Evolutionary conservation across 2,888 invertebrate genomes (phyloP).

Genomic region (Brassicogethes aeneus): DNA sequence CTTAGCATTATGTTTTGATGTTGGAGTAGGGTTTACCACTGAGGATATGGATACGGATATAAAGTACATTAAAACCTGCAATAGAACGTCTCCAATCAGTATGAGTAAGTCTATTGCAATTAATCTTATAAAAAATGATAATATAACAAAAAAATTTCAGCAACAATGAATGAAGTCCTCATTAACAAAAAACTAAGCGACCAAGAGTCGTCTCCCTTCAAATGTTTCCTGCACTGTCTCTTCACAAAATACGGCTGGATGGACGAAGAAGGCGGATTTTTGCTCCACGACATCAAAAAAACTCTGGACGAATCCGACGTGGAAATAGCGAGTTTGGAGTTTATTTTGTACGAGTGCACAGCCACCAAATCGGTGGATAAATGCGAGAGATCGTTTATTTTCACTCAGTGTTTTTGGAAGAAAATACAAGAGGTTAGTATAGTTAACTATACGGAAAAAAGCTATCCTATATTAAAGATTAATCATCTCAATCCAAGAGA

Average conservation of each 20-base stretch:
- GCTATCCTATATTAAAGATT: too few species aligned
- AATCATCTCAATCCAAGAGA: too few species aligned
- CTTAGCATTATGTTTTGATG: too few species aligned
- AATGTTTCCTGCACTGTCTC: constrained; percentile 38
- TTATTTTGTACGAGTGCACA: constrained; percentile 34
- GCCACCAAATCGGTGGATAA: constrained; percentile 31
- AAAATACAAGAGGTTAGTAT: constrained; percentile 30
- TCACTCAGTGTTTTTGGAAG: constrained; percentile 38
- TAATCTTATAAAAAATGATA: constrained; percentile 2
- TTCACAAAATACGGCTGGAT: constrained; percentile 39
- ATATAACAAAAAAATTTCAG: constrained; percentile 18
- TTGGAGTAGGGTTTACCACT: constrained; percentile 11
- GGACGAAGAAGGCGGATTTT: constrained; percentile 38
- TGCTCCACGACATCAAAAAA: constrained; percentile 32
- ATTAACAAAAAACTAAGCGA: constrained; percentile 30
- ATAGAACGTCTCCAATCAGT: constrained; percentile 34
- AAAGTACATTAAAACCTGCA: constrained; percentile 32
- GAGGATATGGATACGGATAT: constrained; percentile 29
- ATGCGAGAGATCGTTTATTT: constrained; percentile 34
- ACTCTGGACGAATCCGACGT: constrained; percentile 31
- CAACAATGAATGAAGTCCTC: constrained; percentile 35
- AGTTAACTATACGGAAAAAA: too few species aligned
- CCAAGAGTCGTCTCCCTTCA: constrained; percentile 28
- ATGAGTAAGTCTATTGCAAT: constrained; percentile 26
- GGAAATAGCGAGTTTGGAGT: constrained; percentile 29